phyloP scores from a whole-genome alignment of 1,140 invertebrate species.

The Heterodera schachtii region DNA sequence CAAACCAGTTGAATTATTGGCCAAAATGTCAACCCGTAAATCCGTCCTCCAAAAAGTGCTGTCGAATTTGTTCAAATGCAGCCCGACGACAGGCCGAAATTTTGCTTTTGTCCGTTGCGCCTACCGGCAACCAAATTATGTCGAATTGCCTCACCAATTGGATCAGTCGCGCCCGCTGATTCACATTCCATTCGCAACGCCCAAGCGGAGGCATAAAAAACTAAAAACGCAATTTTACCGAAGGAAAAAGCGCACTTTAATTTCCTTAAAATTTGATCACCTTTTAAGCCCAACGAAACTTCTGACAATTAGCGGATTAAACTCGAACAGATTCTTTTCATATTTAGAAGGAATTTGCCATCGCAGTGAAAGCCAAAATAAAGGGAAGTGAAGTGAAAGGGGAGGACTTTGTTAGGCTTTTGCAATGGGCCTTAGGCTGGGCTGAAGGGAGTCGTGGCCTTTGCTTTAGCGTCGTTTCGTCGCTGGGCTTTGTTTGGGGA shows the following conservation, averaged over 20 bases:
- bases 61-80: constrained; percentile 14
- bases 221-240: not conserved
- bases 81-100: not conserved
- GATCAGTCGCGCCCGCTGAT: constrained; percentile 21
- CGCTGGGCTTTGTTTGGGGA: no score
- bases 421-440: not conserved
- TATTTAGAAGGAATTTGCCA: not conserved
- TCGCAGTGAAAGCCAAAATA: not conserved
- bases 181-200: not conserved
- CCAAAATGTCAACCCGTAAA: constrained; percentile 7
- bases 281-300: no score
- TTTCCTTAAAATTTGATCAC: no score
- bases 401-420: no score
- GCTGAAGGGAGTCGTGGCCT: not conserved
- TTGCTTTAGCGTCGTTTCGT: not conserved
- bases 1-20: not conserved
- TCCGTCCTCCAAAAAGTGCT: constrained; percentile 11
- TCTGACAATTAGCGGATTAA: no score
- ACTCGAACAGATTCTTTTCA: no score
- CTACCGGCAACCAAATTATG: not conserved
- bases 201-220: not conserved
- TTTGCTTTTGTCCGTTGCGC: not conserved
- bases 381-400: not conserved
- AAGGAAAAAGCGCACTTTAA: no score
- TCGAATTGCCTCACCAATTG: constrained; percentile 8